A percentile compares a stretch with the other conserved stretches of the same genome.
phyloP scores from a whole-genome alignment of 2,113 vertebrate species.

The Gadus macrocephalus region DNA sequence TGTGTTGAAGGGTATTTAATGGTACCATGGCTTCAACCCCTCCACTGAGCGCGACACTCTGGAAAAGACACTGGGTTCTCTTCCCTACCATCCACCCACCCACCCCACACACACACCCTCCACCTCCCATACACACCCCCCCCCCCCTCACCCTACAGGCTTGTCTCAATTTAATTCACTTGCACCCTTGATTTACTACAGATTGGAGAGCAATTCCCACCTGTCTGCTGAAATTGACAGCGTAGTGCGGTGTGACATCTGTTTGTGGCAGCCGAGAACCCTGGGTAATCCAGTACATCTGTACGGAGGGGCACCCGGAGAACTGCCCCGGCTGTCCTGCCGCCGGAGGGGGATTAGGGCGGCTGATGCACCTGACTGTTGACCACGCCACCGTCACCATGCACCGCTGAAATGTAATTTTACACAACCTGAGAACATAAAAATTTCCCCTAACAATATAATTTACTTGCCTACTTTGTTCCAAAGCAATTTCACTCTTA shows the following conservation, averaged over 20 bases:
- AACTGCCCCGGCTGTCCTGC: slow-evolving; percentile 49
- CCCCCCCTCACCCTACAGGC: slow-evolving; percentile 5
- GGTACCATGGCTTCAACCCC: slow-evolving; percentile 14
- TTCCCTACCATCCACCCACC: background rate
- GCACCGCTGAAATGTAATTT: slow-evolving; percentile 45
- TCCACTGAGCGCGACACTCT: slow-evolving; percentile 12
- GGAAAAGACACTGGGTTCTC: slow-evolving; percentile 20
- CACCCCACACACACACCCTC: too few species aligned
- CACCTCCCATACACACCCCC: too few species aligned
- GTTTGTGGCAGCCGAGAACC: slow-evolving; percentile 46
- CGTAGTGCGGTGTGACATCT: slow-evolving; percentile 53
- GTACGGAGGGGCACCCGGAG: slow-evolving; percentile 49
- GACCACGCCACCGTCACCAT: slow-evolving; percentile 36
- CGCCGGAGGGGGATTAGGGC: slow-evolving; percentile 55
- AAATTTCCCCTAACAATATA: slow-evolving; percentile 17
- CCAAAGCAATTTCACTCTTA: slow-evolving; percentile 9
- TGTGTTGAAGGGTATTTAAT: slow-evolving; percentile 12
- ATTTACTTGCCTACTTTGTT: background rate
- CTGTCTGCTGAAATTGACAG: slow-evolving; percentile 59
- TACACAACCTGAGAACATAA: slow-evolving; percentile 38
- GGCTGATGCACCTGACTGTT: slow-evolving; percentile 55
- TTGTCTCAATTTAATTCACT: slow-evolving; percentile 46
- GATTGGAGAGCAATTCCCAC: slow-evolving; percentile 52
- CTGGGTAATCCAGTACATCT: slow-evolving; percentile 58
- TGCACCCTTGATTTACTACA: slow-evolving; percentile 38